Evolutionary conservation across 2,888 invertebrate species (phyloP), one percentile per base, ranked within the genome.

Genomic region (Troglohyphantes excavatus): DNA sequence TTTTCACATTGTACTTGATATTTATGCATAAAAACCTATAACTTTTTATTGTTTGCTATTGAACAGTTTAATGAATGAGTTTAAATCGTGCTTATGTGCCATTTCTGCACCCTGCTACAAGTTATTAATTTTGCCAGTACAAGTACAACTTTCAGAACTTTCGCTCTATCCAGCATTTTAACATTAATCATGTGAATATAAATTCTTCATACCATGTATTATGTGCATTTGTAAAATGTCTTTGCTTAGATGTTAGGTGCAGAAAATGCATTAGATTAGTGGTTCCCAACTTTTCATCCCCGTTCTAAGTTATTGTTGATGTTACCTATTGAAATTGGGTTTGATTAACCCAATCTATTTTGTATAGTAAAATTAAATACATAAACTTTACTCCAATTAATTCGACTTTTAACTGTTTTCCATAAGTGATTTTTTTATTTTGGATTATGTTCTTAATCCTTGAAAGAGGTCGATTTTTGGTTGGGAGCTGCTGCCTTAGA

Each of bases 151-250:
- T 75, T 68, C 23, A 19, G 17, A 78, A 53, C 46, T 81, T 81
- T 19, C 67, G n/a, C 65, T 75, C 29, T 87, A 26, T 83, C 53
- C 70, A 65, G 89, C 83, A 90, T 90, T 90, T 90, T 90, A 83
- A 78, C 84, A 78, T 90, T 84, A 72, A 90, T 78, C 72, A 78
- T 84, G 43, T 84, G 82, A 84, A 83, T 75, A 87, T 67, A 75
- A 68, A 76, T 84, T 84, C 33, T 72, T 84, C 83, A 90, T 84
- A 72, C 33, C 72, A 65, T 78, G 70, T 83, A 83, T 78, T 83
- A 72, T 84, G 84, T 90, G 89, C 83, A 90, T 90, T 90, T 89
- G 83, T 90, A 76, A 59, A 78, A 78, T 65, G 78, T 90, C 78
- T 72, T 67, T 75, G 68, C 68, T 59, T 90, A 90, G 89, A 70